Base-by-base conservation (phyloP, 2,113 vertebrate genomes). In the Aramus guarauna region DNA sequence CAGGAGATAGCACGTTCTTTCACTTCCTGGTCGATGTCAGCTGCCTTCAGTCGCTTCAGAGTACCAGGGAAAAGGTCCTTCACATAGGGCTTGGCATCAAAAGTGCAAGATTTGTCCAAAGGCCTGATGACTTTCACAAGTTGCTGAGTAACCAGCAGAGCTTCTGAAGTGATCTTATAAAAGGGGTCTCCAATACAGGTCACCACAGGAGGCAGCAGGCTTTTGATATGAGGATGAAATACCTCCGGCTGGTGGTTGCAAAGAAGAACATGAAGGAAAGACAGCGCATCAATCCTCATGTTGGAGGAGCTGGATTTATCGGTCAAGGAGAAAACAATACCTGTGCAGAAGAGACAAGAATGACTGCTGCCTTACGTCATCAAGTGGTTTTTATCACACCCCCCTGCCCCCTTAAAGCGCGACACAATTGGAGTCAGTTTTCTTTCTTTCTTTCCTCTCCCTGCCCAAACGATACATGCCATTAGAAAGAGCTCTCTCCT, bases 21-120 rank as follows among this genome's bases (percentile, higher is more conserved):
- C 64, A 99, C 99, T 93, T 99, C 99, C 97, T 99, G 99, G 97
- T 99, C 99, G 0, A 99, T 99, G 97, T 99, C 99, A 9, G 99
- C 98, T 6, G 99, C 98, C 71, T 99, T 98, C 85, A 99, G 98
- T 66, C 99, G 97, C 85, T 98, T 98, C 92, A 99, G 93, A 20
- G 98, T 99, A 16, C 95, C 98, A 2, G 96, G 60, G 41, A 99
- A 99, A 78, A 99, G 90, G 72, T 99, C 98, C 88, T 96, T 98
- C 41, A 99, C 88, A 0, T 99, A 99, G 4, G 98, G 98, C 66
- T 98, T 98, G 6, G 98, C 98, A 45, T 99, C 98, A 27, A 99
- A 98, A 2, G 60, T 27, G 50, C 85, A 91, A 12, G 96, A 66
- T 71, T 96, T 97, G 43, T 97, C 98, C 95, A 99, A 95, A 0